A percentile compares a stretch with the other conserved stretches of the same genome.
Evolutionary conservation across 2,888 invertebrate genomes (phyloP).

Genomic region (Iselma pallidipennis): DNA sequence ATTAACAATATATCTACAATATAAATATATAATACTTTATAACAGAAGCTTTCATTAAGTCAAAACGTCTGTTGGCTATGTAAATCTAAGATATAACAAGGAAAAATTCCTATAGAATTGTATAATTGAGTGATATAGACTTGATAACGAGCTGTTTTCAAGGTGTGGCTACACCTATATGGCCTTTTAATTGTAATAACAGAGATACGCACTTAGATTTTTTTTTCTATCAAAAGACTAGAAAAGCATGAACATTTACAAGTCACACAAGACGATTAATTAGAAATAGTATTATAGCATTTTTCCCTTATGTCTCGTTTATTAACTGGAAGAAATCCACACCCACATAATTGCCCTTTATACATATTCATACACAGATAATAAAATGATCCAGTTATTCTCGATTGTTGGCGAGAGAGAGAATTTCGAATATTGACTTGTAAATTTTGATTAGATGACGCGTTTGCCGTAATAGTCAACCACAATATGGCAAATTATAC

Average conservation of each 20-base stretch:
- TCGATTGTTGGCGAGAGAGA: neutral
- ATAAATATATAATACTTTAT: no score
- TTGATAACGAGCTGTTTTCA: no score
- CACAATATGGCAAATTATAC: neutral
- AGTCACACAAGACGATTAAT: neutral
- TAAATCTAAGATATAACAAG: neutral
- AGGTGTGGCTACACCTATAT: neutral
- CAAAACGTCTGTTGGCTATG: neutral
- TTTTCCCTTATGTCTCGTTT: no score
- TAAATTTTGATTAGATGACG: no score
- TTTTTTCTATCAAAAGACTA: neutral
- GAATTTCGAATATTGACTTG: neutral
- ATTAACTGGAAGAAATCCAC: no score
- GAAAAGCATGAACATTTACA: neutral
- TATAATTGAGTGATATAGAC: neutral
- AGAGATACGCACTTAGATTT: neutral
- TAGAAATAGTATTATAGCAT: no score
- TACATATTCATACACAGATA: neutral
- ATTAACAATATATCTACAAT: no score
- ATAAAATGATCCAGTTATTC: neutral
- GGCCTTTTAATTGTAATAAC: neutral
- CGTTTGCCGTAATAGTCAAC: neutral
- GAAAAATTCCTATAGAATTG: neutral
- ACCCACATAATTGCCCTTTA: neutral
- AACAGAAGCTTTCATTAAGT: neutral